A percentile compares a stretch with the other conserved stretches of the same genome.
These are phyloP conservation scores for Porphyrio hochstetteri DNA, from an alignment of 2,113 vertebrate species.

Conservation along the genomic window DNA sequence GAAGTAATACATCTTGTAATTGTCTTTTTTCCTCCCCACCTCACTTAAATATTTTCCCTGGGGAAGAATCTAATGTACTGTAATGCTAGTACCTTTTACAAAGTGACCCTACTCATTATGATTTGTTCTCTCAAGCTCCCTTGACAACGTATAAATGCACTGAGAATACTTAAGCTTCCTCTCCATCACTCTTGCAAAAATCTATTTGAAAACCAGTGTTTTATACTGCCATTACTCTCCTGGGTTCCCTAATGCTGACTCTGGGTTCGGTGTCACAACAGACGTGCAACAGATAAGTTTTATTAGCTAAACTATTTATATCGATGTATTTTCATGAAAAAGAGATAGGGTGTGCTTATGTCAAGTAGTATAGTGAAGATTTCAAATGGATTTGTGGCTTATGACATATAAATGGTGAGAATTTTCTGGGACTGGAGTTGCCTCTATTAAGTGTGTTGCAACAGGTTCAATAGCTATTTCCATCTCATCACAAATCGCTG, in stretches of 20 bases:
- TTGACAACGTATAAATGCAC: constrained; percentile 18
- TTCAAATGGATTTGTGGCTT: background rate
- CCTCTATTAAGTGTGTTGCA: background rate
- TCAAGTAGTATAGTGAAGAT: background rate
- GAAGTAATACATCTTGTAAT: constrained; percentile 56
- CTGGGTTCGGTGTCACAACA: background rate
- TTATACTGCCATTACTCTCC: background rate
- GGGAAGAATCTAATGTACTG: constrained; percentile 56
- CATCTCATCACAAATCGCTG: background rate
- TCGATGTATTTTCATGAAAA: background rate
- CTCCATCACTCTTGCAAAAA: background rate
- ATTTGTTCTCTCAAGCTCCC: constrained; percentile 57
- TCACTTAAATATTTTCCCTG: constrained; percentile 48
- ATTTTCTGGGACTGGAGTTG: background rate
- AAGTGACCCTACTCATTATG: constrained; percentile 47
- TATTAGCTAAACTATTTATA: background rate
- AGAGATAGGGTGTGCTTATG: background rate
- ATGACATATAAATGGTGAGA: background rate
- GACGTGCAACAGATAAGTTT: background rate
- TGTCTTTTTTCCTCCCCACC: constrained; percentile 34
- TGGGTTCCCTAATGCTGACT: background rate
- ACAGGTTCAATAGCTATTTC: background rate
- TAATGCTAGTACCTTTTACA: constrained; percentile 58
- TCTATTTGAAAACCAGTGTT: constrained; percentile 17
- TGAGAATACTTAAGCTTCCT: constrained; percentile 44